Evolutionary conservation across 2,888 invertebrate species (phyloP).

Genomic region (Camptogramma bilineatum): DNA sequence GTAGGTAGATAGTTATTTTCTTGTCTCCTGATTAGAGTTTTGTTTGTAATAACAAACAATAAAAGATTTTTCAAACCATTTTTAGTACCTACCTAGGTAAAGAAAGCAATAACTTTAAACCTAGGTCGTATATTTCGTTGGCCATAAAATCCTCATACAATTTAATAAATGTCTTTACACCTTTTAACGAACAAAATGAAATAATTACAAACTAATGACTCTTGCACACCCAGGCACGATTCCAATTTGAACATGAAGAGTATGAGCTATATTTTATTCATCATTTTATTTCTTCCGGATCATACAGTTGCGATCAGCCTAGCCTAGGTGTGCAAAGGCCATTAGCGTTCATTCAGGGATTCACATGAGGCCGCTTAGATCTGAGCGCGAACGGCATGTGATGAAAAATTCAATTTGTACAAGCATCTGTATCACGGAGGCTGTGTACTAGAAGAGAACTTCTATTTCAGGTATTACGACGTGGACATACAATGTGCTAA

Average conservation of each 20-base stretch:
- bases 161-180: constrained; percentile 11
- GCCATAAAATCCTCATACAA: constrained; percentile 9
- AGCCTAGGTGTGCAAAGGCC: constrained; percentile 11
- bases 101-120: background rate
- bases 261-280: too few species aligned
- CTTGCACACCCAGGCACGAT: background rate
- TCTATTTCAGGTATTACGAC: background rate
- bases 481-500: too few species aligned
- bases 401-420: constrained; percentile 40
- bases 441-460: constrained; percentile 12
- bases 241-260: too few species aligned
- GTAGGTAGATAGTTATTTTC: too few species aligned
- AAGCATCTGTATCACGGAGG: constrained; percentile 22
- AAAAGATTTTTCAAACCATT: background rate
- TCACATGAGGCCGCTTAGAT: constrained; percentile 19
- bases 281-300: background rate
- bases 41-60: background rate
- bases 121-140: constrained; percentile 16
- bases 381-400: constrained; percentile 17
- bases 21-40: too few species aligned
- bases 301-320: background rate
- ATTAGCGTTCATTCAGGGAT: constrained; percentile 28
- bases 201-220: background rate
- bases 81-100: background rate
- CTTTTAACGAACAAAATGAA: too few species aligned